A percentile compares a stretch with the other conserved stretches of the same genome.
phyloP scores from a whole-genome alignment of 2,797 vertebrate genomes.

The Dryobates pubescens region DNA sequence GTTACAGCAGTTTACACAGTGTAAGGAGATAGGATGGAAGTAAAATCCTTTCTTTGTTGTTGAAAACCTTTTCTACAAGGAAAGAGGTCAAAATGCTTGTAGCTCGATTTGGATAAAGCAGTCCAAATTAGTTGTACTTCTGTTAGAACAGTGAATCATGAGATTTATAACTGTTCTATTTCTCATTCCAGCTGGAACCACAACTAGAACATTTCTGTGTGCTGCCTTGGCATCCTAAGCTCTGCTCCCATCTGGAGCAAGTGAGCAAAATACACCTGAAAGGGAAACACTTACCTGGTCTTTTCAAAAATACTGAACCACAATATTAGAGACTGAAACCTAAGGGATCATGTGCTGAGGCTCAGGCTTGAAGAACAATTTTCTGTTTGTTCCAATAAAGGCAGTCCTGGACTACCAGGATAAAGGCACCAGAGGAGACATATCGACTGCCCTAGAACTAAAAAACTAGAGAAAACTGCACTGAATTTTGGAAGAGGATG shows the following conservation, averaged over 20 bases:
- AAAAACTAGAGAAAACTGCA: not conserved
- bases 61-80: slow-evolving; percentile 3
- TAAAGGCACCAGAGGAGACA: not conserved
- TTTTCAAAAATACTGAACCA: not conserved
- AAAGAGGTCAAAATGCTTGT: not conserved
- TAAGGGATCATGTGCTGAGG: not conserved
- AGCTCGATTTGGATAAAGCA: not conserved
- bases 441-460: not conserved
- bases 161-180: not conserved
- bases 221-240: not conserved
- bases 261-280: slow-evolving; percentile 19
- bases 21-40: slow-evolving; percentile 4
- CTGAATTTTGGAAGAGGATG: not conserved
- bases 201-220: not conserved
- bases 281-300: not conserved
- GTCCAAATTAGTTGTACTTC: not conserved
- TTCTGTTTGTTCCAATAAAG: not conserved
- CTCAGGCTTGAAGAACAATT: not conserved
- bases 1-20: not conserved
- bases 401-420: not conserved
- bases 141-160: slow-evolving; percentile 5
- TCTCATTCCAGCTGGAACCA: slow-evolving; percentile 15
- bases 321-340: not conserved
- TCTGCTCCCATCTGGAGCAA: not conserved
- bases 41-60: not conserved